Percentiles rank a stretch among this genome's conserved stretches.
Conservation (phyloP, 1,140 invertebrate species). For the Cydia strobilella region DNA sequence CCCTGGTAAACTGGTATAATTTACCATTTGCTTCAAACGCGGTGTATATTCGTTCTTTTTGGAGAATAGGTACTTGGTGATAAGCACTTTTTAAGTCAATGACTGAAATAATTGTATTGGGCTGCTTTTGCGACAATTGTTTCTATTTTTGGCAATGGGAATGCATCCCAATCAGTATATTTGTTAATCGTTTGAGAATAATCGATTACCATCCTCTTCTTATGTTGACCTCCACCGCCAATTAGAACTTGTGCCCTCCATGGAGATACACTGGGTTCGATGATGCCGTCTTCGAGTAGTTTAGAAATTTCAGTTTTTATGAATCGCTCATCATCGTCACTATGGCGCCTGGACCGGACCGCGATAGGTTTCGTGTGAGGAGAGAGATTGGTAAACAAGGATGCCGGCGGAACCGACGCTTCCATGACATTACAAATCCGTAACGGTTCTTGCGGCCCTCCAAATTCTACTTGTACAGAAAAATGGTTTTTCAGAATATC, state of each 20-base stretch:
- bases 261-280: too few relatives aligned
- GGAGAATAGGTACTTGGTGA: constrained; percentile 36
- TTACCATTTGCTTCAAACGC: constrained; percentile 36
- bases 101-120: constrained; percentile 16
- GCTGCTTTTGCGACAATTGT: too few relatives aligned
- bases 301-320: too few relatives aligned
- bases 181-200: too few relatives aligned
- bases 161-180: too few relatives aligned
- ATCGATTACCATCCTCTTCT: too few relatives aligned
- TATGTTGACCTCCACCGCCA: too few relatives aligned
- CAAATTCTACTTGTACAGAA: constrained; percentile 33
- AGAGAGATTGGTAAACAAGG: constrained; percentile 38
- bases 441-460: constrained; percentile 35
- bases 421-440: constrained; percentile 39
- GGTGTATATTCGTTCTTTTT: background rate
- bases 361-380: too few relatives aligned
- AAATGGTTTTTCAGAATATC: constrained; percentile 33
- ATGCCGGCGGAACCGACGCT: constrained; percentile 39
- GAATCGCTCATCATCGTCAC: too few relatives aligned
- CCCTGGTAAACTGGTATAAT: constrained; percentile 40
- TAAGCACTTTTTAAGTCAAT: constrained; percentile 17
- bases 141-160: constrained; percentile 15
- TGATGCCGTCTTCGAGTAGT: constrained; percentile 34
- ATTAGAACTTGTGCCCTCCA: too few relatives aligned
- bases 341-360: too few relatives aligned